A percentile compares a stretch with the other conserved stretches of the same genome.
Evolutionary conservation across 2,797 vertebrate species (phyloP).

Genomic region (Rhodeus uyekii): DNA sequence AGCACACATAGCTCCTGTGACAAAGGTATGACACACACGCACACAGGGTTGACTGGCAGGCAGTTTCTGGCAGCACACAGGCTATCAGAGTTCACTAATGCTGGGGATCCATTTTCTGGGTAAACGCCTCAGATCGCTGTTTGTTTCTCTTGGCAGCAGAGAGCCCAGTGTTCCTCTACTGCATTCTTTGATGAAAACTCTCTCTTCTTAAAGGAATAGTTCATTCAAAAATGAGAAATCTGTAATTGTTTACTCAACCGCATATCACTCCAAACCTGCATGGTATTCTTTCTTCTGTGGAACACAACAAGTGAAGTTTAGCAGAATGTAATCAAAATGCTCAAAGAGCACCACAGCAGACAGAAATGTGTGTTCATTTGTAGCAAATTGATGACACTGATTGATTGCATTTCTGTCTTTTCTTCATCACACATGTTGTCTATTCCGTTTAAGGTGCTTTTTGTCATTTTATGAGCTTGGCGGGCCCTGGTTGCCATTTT

Average conservation of each 20-base stretch:
- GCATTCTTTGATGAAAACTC: conserved; percentile 61
- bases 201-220: conserved; percentile 45
- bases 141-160: conserved; percentile 74
- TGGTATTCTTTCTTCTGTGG: neutral
- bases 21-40: conserved; percentile 8
- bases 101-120: conserved; percentile 68
- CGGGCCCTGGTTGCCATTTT: neutral
- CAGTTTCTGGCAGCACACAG: conserved; percentile 54
- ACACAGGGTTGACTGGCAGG: conserved; percentile 51
- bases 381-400: neutral
- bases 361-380: neutral
- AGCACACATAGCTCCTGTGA: conserved; percentile 16
- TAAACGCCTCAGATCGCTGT: conserved; percentile 64
- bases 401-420: neutral
- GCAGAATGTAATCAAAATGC: neutral
- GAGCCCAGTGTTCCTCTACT: conserved; percentile 59
- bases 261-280: neutral
- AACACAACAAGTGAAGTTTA: neutral
- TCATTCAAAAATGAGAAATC: neutral
- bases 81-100: conserved; percentile 59
- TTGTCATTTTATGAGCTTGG: neutral
- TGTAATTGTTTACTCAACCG: neutral
- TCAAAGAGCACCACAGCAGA: neutral
- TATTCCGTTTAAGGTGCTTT: neutral
- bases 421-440: neutral